A percentile compares a stretch with the other conserved stretches of the same genome.
These are phyloP conservation scores for Dendronephthya gigantea DNA, from an alignment of 64 coral and sea anemone species.

Conservation along the genomic window DNA sequence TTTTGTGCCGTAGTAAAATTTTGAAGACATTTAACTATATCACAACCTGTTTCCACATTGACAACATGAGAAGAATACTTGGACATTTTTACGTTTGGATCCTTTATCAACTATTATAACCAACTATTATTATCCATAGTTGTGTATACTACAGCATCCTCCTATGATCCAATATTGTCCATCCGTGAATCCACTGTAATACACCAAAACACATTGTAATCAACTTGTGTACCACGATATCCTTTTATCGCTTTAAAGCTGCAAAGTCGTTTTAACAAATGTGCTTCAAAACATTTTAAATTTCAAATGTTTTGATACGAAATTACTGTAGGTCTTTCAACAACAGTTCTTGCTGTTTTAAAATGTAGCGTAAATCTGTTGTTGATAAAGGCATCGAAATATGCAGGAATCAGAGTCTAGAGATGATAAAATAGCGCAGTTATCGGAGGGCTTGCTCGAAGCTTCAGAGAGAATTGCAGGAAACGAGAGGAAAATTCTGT, in stretches of 20 bases:
- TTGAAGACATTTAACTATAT: background rate
- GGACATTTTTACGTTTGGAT: too few species aligned
- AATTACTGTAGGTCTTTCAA: background rate
- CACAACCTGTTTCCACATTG: background rate
- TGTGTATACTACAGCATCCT: too few species aligned
- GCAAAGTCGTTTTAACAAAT: background rate
- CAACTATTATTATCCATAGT: too few species aligned
- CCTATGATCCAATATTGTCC: too few species aligned
- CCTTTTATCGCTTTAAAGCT: background rate
- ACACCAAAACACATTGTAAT: too few species aligned
- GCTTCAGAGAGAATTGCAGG: background rate
- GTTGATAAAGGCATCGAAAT: background rate
- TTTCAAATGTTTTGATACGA: background rate
- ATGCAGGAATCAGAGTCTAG: background rate
- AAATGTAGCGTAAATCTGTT: background rate
- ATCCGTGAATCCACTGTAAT: too few species aligned
- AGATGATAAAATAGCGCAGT: background rate
- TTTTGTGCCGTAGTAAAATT: background rate
- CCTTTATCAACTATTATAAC: too few species aligned
- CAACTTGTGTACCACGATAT: too few species aligned
- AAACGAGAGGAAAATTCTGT: constrained; percentile 33
- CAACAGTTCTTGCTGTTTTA: background rate
- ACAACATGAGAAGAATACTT: background rate
- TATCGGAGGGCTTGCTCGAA: background rate
- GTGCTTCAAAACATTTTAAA: background rate